Base-by-base conservation (phyloP, 2,797 vertebrate genomes). In the Tapera naevia region DNA sequence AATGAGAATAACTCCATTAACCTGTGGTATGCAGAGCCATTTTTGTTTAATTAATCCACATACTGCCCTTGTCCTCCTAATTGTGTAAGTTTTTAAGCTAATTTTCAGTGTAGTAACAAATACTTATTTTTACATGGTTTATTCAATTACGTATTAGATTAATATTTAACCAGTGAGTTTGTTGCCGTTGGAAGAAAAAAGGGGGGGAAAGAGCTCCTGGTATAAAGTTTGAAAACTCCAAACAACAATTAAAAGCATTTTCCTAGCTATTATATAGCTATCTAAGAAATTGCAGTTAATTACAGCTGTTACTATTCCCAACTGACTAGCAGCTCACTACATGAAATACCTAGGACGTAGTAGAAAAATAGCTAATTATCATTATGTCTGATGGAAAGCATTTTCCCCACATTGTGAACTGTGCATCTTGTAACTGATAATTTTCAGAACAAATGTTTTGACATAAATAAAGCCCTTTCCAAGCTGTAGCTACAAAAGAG, bases 201-300 rank as follows among this genome's bases (percentile, higher is more conserved):
- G 39, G 17, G 4, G 19, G 19, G 33, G 5, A 71, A 82, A 74
- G 17, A 67, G 9, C 21, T 94, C 53, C 37, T 88, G 27, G 56
- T 51, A 74, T 0, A 46, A 45, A 58, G 39, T 50, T n/a, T 8
- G 8, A 85, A 88, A 78, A 67, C 53, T 89, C 75, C 72, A 50
- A 78, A 27, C 9, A 86, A 37, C n/a, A 80, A 84, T 86, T 86
- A 81, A 54, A 57, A 43, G 18, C 30, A 58, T 83, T 86, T 96
- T 91, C 17, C 39, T 53, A 83, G 46, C 15, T 58, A 25, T 11
- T 25, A 39, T n/a, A 35, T 45, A 30, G 30, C 37, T 80, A 83
- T 58, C 54, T 94, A 69, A 80, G 62, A 88, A 91, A 79, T 16
- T 86, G 56, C 43, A 79, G 60, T 33, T 94, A 86, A 95, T 93